Base-by-base conservation (phyloP, 2,113 vertebrate genomes). In the Xenotilapia longispinis region DNA sequence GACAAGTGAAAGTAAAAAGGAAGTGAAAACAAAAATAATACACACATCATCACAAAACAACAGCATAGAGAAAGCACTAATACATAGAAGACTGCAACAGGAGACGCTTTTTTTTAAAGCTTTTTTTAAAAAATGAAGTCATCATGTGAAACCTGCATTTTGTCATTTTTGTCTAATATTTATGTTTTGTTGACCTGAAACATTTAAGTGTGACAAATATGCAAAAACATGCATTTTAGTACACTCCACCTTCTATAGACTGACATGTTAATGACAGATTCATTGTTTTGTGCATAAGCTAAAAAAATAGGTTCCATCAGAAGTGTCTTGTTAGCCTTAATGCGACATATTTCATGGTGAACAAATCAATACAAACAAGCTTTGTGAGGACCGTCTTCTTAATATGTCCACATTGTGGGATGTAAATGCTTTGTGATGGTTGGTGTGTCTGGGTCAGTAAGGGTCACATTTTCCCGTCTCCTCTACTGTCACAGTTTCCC, bases 401-500 rank as follows among this genome's bases (percentile, higher is more conserved):
- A 33, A 38, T 6, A 6, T 10, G 12, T 63, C 13, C 15, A 23
- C 36, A 47, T 11, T 36, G 57, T 42, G 23, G 23, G 15, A 33
- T 36, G 51, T 21, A n/a, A 36, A 38, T 21, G 38, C 14, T n/a
- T 28, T 57, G 33, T 65, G 47, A 21, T n/a, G 42, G 21, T 31
- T 3, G 21, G 31, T 15, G 31, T 12, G 42, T 60, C 49, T 38
- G 45, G 33, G 82, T 51, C 54, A 33, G 38, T 54, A 47, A 38
- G 28, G 75, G 65, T 87, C 68, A 81, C 47, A 68, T 55, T 33
- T 84, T 51, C 53, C 53, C 23, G 1, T 83, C 60, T 33, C 23
- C 2, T 84, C 49, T 28, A 45, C 79, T 84, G 89, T 92, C 87
- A 55, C 80, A 28, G 80, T 23, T 47, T 63, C 28, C 54, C 57